Base-by-base conservation (phyloP, 1,140 invertebrate species). In the Heliconius himera region DNA sequence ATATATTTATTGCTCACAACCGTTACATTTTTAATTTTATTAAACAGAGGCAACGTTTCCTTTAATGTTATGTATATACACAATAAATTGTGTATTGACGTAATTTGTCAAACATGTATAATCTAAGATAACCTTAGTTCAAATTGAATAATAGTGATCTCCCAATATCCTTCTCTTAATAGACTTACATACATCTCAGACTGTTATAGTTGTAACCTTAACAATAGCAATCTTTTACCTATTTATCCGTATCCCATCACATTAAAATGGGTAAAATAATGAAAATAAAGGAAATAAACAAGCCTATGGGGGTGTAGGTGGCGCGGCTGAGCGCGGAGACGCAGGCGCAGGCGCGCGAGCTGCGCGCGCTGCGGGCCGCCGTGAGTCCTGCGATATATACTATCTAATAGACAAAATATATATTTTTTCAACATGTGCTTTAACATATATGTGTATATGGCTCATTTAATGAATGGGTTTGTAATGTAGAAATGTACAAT, bases 331-430 rank as follows among this genome's bases (percentile, higher is more conserved):
- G 88, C 87, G 87, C 90, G 70, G 93, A 94, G 81, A 89, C 90
- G 82, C 91, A 90, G 75, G 81, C 91, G 56, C 87, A 93, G 78
- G 90, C 93, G 60, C 83, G 90, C 87, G 93, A 94, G 77, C 85
- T 90, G 84, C 90, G 91, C 84, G 74, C 84, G 1, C 85, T 93
- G 22, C 90, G 93, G 77, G 83, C 71, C 77, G 89, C 80, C 87
- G 93, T 94, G 93, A 94, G 93, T 94, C 74, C 84, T 77, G 87
- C 81, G 81, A 90, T 93, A 89, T 94, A 94, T 89, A 92, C 86
- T 86, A 94, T 94, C 82, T 94, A 93, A 89, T 51, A 20, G 36
- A 70, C 29, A 6, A 6, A 36, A 46, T 70, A 73, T 70, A 9
- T 26, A n/a, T 18, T 8, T 16, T 20, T 33, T 66, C 22, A n/a